Evolutionary conservation across 2,888 invertebrate genomes (phyloP), one percentile per base, ranked within the genome.

Genomic region (Arge pagana): DNA sequence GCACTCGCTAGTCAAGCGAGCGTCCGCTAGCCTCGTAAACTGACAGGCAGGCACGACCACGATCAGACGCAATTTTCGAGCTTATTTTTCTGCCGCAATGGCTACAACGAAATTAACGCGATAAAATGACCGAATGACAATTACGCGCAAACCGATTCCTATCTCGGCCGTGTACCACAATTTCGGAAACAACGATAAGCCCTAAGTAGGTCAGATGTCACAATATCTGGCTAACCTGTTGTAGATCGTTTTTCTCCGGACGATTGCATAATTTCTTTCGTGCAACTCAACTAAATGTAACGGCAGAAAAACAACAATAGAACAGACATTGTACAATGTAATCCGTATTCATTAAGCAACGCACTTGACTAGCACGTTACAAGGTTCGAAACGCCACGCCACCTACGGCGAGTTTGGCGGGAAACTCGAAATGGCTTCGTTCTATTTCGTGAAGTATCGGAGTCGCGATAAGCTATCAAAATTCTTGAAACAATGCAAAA

Each of bases 1-100:
- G 62, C 69, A 85, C 85, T 84, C 77, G 80, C 79, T 79, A 82
- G 80, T 86, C 86, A 86, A 85, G 81, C 78, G 79, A 83, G 80
- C 81, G 80, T 82, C 86, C 79, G 79, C 16, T 18, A 31, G 45
- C 30, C 28, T 10, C 13, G 7, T 10, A 7, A 28, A 41, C 41
- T 41, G 41, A 41, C 41, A 41, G 28, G n/a, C 16, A 24, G 39
- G n/a, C n/a, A n/a, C n/a, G n/a, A n/a, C n/a, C n/a, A 39, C 24
- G 23, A 4, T 11, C 2, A 10, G 10, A 39, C 24, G 21, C 24
- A 11, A 13, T 10, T 39, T 39, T 10, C 7, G 21, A 37, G 6
- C 19, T 21, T 10, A 36, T 36, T 15, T 15, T 36, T 15, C 16
- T 16, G 16, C 10, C 19, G 11, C 18, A 13, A 8, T n/a, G 6